Percentiles rank a stretch among this genome's conserved stretches.
phyloP scores from a whole-genome alignment of 2,113 vertebrate species.

The Recurvirostra avosetta region DNA sequence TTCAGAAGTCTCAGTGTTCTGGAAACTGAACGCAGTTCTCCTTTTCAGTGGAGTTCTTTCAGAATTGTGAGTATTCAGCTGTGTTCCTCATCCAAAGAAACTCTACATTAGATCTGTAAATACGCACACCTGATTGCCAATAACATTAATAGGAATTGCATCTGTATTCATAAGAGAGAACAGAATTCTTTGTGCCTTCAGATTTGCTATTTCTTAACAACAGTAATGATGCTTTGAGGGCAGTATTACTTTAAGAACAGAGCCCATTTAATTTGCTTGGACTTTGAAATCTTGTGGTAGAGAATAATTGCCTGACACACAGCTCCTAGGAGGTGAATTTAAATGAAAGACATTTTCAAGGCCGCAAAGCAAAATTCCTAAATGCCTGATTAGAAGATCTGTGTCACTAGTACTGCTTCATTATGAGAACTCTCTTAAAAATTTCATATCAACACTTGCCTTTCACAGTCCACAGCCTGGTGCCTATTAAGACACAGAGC shows the following conservation, averaged over 20 bases:
- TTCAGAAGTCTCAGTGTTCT: neutral
- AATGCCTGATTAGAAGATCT: constrained; percentile 69
- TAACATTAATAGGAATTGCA: neutral
- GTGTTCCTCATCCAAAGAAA: neutral
- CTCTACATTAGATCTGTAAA: constrained; percentile 2
- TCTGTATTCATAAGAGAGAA: neutral
- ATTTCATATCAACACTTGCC: constrained; percentile 55
- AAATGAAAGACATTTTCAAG: constrained; percentile 72
- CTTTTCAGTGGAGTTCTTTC: neutral
- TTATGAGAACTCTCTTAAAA: constrained; percentile 62
- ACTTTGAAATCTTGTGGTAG: constrained; percentile 61
- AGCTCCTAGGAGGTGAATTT: constrained; percentile 63
- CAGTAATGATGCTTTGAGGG: constrained; percentile 32
- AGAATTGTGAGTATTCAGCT: neutral
- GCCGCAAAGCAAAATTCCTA: constrained; percentile 67
- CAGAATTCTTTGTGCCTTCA: neutral
- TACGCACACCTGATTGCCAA: neutral
- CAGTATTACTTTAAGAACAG: constrained; percentile 53
- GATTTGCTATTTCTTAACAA: constrained; percentile 20
- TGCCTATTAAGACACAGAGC: constrained; percentile 1
- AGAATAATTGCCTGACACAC: constrained; percentile 67
- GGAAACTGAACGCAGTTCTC: neutral
- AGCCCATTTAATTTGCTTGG: constrained; percentile 60
- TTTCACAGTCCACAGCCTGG: constrained; percentile 25
- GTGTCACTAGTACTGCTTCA: constrained; percentile 56